Percentiles rank a stretch among this genome's conserved stretches.
Conservation (phyloP, 2,113 vertebrate species). For the Cervus canadensis region DNA sequence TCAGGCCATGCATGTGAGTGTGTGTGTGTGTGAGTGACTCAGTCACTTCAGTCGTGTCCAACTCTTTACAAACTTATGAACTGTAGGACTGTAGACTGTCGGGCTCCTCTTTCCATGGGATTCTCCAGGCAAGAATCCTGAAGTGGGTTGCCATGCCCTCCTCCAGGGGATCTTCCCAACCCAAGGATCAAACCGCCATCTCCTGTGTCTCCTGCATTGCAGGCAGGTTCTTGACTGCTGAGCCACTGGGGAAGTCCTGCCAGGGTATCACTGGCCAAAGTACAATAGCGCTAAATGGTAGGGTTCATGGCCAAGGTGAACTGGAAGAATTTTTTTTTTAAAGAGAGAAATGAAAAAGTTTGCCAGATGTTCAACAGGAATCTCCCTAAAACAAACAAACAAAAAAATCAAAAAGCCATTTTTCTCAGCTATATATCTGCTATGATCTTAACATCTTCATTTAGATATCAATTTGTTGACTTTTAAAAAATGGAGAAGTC, state of each 20-base stretch:
- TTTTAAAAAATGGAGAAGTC: not conserved
- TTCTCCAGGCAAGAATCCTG: not conserved
- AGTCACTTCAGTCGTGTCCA: not conserved
- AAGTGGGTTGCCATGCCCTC: not conserved
- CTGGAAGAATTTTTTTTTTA: not conserved
- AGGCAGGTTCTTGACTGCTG: not conserved
- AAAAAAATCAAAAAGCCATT: not conserved
- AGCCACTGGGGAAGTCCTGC: not conserved
- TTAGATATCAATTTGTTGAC: not conserved
- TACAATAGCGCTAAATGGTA: not conserved
- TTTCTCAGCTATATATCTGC: not conserved
- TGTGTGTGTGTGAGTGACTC: not conserved
- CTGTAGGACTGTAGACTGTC: not conserved
- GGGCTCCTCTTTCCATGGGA: not conserved
- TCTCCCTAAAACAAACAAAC: not conserved
- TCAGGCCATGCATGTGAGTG: not conserved
- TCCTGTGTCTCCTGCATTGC: not conserved
- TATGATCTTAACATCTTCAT: not conserved
- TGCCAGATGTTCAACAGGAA: not conserved
- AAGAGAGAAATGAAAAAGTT: not conserved
- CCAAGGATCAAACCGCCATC: not conserved
- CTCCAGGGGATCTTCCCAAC: not conserved
- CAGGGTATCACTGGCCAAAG: not conserved
- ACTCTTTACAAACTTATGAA: not conserved
- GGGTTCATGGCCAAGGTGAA: not conserved